phyloP scores from a whole-genome alignment of 2,113 vertebrate genomes.

The Nesoenas mayeri region DNA sequence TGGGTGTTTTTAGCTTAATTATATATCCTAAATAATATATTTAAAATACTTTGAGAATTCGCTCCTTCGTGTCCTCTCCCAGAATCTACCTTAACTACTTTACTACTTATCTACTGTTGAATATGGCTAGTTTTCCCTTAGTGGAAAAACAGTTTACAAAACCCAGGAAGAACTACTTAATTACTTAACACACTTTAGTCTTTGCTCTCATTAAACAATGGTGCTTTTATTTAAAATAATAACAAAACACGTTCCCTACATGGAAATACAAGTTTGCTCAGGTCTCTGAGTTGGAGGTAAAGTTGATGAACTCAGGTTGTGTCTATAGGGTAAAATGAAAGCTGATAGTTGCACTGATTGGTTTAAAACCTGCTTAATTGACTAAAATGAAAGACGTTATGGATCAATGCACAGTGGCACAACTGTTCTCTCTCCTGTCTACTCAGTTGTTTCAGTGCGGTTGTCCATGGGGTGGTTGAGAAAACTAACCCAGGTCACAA shows the following conservation, averaged over 20 bases:
- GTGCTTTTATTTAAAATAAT: neutral
- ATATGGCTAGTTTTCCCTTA: neutral
- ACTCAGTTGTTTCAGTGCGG: neutral
- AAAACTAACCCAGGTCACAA: neutral
- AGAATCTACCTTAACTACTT: neutral
- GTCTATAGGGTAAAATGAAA: neutral
- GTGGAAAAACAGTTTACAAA: neutral
- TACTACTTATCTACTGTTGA: neutral
- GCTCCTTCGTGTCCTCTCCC: neutral
- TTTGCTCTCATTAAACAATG: neutral
- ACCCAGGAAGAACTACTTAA: neutral
- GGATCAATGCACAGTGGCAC: neutral
- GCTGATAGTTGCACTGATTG: neutral
- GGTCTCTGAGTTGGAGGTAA: neutral
- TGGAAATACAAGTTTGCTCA: neutral
- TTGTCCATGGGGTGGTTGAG: neutral
- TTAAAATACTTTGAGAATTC: neutral
- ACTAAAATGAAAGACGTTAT: neutral
- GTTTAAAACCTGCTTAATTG: neutral
- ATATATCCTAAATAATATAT: neutral
- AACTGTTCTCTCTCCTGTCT: neutral
- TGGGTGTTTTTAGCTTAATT: too few relatives aligned
- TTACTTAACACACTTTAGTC: neutral
- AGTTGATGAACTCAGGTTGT: neutral
- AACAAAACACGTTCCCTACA: neutral